Evolutionary conservation across 2,888 invertebrate genomes (phyloP).

Genomic region (Baccha elongata): DNA sequence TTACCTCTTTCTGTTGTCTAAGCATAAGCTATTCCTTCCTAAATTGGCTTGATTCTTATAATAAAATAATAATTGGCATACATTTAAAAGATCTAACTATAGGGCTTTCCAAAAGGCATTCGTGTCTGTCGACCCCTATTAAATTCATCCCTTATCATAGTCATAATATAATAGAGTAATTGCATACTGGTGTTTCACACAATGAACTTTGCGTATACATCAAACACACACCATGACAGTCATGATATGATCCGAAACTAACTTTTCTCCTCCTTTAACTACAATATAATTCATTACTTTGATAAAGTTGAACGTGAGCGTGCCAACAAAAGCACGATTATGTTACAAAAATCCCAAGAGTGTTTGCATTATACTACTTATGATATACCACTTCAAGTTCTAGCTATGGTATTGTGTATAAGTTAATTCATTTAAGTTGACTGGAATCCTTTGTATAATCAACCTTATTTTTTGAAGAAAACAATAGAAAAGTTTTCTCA

Average conservation of each 20-base stretch:
- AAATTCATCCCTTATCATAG: neutral
- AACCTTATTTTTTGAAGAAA: neutral
- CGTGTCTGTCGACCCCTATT: neutral
- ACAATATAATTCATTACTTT: conserved; percentile 23
- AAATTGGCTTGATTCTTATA: too few relatives aligned
- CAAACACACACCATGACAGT: neutral
- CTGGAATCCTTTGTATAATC: conserved; percentile 14
- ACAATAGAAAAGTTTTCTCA: neutral
- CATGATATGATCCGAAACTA: neutral
- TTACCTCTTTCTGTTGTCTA: too few relatives aligned
- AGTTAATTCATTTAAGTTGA: conserved; percentile 40
- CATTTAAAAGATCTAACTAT: too few relatives aligned
- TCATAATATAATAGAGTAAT: conserved; percentile 14
- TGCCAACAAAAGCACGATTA: conserved; percentile 24
- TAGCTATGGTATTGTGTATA: conserved; percentile 2
- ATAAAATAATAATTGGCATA: too few relatives aligned
- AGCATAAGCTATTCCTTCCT: too few relatives aligned
- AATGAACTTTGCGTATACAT: conserved; percentile 2
- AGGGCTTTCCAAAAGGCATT: neutral
- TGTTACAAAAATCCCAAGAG: conserved; percentile 26
- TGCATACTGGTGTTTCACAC: neutral
- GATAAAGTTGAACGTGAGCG: conserved; percentile 32
- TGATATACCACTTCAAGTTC: conserved; percentile 3
- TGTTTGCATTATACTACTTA: conserved; percentile 18
- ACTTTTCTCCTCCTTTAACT: neutral